Percentiles rank a stretch among this genome's conserved stretches.
Evolutionary conservation across 2,888 invertebrate genomes (phyloP).

Genomic region (Acleris laterana): DNA sequence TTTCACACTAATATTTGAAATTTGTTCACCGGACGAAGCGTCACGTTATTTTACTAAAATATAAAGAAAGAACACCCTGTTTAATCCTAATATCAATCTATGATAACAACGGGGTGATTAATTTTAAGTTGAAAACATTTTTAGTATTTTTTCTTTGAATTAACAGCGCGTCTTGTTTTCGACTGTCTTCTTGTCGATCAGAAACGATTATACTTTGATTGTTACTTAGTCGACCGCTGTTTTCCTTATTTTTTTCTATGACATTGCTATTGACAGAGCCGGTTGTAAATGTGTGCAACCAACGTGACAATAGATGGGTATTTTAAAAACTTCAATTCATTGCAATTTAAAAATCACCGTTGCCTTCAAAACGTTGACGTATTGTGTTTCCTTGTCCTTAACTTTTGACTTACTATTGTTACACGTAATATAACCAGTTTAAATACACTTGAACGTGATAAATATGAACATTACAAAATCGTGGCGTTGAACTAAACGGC

Average conservation of each 20-base stretch:
- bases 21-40: not conserved
- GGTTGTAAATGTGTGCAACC: slow-evolving; percentile 7
- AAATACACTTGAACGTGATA: too few species aligned
- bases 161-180: slow-evolving; percentile 8
- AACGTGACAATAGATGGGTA: slow-evolving; percentile 3
- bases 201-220: slow-evolving; percentile 31
- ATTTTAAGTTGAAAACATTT: not conserved
- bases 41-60: too few species aligned
- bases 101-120: not conserved
- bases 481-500: too few species aligned
- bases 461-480: too few species aligned
- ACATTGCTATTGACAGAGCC: slow-evolving; percentile 24
- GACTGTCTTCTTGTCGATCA: slow-evolving; percentile 26
- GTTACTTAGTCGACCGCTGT: slow-evolving; percentile 12
- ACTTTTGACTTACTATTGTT: too few species aligned
- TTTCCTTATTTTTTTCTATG: slow-evolving; percentile 29
- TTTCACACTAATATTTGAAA: not conserved
- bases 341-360: not conserved
- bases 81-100: too few species aligned
- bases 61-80: too few species aligned
- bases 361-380: too few species aligned
- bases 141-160: not conserved
- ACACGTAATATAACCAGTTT: too few species aligned
- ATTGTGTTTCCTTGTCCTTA: too few species aligned
- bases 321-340: slow-evolving; percentile 1